Conservation (phyloP, 2,113 vertebrate species). For the Thinocorus orbignyianus region DNA sequence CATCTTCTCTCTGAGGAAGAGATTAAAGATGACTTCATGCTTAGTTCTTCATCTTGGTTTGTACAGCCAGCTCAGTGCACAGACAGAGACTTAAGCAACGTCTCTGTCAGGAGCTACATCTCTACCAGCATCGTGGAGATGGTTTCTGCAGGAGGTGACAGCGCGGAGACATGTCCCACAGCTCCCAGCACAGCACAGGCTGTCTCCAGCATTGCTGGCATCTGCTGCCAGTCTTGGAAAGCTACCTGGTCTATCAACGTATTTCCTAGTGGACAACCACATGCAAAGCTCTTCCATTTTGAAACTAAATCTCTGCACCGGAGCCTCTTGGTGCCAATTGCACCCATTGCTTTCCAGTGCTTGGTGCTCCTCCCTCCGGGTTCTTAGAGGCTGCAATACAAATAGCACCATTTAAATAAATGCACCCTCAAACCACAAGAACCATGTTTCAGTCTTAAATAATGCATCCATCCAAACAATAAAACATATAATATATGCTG, state of each 20-base stretch:
- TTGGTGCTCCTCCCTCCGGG: background rate
- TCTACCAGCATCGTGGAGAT: background rate
- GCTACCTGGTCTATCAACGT: background rate
- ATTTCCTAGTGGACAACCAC: background rate
- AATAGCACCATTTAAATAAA: background rate
- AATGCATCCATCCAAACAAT: background rate
- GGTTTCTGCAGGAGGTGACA: background rate
- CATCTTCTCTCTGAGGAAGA: background rate
- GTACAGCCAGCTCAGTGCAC: background rate
- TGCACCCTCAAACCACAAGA: background rate
- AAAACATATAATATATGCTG: background rate
- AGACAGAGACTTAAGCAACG: background rate
- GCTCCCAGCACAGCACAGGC: background rate
- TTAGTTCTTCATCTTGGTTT: background rate
- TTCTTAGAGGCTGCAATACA: background rate
- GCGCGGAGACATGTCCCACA: fast-evolving
- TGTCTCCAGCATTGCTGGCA: background rate
- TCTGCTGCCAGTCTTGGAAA: background rate
- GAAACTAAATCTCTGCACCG: background rate
- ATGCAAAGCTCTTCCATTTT: background rate
- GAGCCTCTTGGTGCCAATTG: background rate
- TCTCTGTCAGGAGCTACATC: background rate
- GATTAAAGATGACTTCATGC: background rate
- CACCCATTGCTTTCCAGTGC: background rate
- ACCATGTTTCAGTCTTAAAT: background rate